Conservation (phyloP, 2,888 invertebrate species). For the Drosophila infuscata region DNA sequence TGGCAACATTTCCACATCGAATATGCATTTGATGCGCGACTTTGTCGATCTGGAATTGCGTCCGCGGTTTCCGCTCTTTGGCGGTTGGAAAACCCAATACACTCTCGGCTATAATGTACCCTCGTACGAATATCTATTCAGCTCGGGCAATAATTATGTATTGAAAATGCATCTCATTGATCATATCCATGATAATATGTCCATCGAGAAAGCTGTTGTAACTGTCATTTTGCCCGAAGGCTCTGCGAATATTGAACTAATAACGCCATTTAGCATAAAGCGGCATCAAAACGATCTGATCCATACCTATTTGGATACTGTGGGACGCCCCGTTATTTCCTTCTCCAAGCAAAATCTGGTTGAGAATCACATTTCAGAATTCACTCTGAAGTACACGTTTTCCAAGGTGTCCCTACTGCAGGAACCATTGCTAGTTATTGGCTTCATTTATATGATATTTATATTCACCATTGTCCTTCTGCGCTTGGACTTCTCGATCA, state of each 20-base stretch:
- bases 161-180: constrained; percentile 98
- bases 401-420: constrained; percentile 94
- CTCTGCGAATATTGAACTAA: constrained; percentile 91
- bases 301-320: constrained; percentile 97
- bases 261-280: constrained; percentile 92
- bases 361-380: constrained; percentile 98
- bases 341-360: constrained; percentile 94
- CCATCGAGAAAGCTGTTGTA: constrained; percentile 94
- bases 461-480: constrained; percentile 96
- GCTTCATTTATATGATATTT: constrained; percentile 95
- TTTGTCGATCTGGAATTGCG: constrained; percentile 98
- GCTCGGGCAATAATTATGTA: constrained; percentile 91
- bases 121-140: constrained; percentile 97
- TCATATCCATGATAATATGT: constrained; percentile 98
- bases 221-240: constrained; percentile 98
- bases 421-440: constrained; percentile 95
- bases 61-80: constrained; percentile 98
- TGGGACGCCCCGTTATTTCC: constrained; percentile 95
- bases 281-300: constrained; percentile 91
- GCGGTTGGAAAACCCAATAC: constrained; percentile 99
- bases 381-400: constrained; percentile 95
- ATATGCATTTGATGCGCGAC: constrained; percentile 94
- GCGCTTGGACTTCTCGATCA: constrained; percentile 97
- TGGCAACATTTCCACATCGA: constrained; percentile 99
- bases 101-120: constrained; percentile 98